Evolutionary conservation across 2,888 invertebrate species (phyloP), one percentile per base, ranked within the genome.

Genomic region (Cantharis nigra): DNA sequence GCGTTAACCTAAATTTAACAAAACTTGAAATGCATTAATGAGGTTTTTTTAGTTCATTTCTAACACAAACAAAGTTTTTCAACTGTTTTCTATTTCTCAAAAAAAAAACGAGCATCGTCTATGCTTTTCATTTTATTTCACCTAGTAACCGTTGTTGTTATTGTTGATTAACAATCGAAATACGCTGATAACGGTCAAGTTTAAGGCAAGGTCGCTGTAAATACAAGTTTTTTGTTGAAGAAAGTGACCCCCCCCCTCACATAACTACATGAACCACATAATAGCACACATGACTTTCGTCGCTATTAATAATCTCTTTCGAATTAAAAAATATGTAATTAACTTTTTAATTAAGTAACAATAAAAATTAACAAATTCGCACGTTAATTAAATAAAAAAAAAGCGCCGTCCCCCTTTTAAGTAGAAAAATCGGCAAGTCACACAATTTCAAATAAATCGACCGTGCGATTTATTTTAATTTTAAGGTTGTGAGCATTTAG

Each of bases 401-500:
- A 9, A 49, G 13, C 49, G 7, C 49, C 7, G 49, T 7, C 3
- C 49, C n/a, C 11, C 13, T 49, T 33, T 49, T 49, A 49, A 49
- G 49, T n/a, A n/a, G n/a, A n/a, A 67, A 67, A 67, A 23, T 67
- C 65, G n/a, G 65, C 65, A 67, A 67, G 65, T 67, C 65, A 67
- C 65, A 67, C 20, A 67, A 67, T 67, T n/a, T 67, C 13, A 20
- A 67, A 26, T 67, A 26, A 67, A 67, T 20, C 65, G 23, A 49
- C n/a, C 20, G 18, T 67, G n/a, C 65, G 18, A 67, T 18, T 13
- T 18, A 23, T 67, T n/a, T 23, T 67, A 26, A 26, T 67, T 67
- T 67, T 67, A 67, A 67, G 65, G 65, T 67, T 67, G 65, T 67
- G 65, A 67, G 13, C 65, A 67, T 67, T 67, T 67, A 13, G 65